Percentiles rank a stretch among this genome's conserved stretches.
Conservation (phyloP, 2,888 invertebrate genomes). For the Tipula vernalis region DNA sequence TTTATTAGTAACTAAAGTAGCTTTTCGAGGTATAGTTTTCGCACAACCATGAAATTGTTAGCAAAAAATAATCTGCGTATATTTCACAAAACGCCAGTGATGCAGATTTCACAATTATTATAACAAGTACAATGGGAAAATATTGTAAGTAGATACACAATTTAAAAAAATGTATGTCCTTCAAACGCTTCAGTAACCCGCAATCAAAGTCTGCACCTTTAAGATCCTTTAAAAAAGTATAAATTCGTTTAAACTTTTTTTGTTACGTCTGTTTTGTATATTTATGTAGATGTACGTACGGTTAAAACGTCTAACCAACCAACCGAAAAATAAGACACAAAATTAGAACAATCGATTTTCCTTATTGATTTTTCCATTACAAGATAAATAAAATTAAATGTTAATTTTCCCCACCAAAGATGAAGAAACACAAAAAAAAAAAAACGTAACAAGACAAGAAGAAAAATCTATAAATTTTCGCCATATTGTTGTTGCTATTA, state of each 20-base stretch:
- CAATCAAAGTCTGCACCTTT: no score
- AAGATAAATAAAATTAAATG: constrained; percentile 4
- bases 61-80: no score
- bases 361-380: background rate
- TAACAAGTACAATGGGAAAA: no score
- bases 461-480: background rate
- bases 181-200: no score
- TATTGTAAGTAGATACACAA: no score
- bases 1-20: no score
- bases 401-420: background rate
- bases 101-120: no score
- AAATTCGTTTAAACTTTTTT: background rate
- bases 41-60: no score
- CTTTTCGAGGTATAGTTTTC: no score
- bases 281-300: background rate
- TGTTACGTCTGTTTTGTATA: background rate
- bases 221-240: background rate
- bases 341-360: background rate
- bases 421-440: background rate
- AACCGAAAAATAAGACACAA: background rate
- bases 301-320: background rate
- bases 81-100: no score
- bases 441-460: background rate
- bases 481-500: background rate
- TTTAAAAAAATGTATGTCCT: no score